Evolutionary conservation across 37 sponge, comb jelly and placozoan species (phyloP), one percentile per base, ranked within the genome.

Genomic region (Geodia barretti): DNA sequence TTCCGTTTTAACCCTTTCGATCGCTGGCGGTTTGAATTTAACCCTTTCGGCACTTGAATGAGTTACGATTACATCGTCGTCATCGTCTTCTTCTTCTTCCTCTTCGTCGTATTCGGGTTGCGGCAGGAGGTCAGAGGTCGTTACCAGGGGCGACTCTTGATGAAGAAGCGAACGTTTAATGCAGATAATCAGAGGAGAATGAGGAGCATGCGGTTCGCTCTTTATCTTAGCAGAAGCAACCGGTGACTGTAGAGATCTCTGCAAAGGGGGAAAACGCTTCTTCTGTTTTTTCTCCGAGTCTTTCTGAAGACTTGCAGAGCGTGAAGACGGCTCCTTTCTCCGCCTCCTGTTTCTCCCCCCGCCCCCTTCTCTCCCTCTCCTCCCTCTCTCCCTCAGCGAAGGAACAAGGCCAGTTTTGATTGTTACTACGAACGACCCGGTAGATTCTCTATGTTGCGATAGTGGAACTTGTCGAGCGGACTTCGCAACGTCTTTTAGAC

Each of bases 31-130:
- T 25, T 68, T 68, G 54, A 47, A 7, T 47, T 47, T 47, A 68
- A 68, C 68, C 68, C 4, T 25, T 29, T 68, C 68, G 34, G 68
- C 34, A 68, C 68, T 68, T 7, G 54, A 47, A 47, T 47, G 54
- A 14, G 54, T 47, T 14, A 47, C 54, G 54, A 47, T 47, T 14
- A 47, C 14, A 47, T 47, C 54, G 54, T 47, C 54, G 14, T 47
- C 54, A 14, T 47, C 54, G n/a, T n/a, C n/a, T n/a, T n/a, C n/a
- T n/a, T n/a, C n/a, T n/a, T n/a, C n/a, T n/a, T n/a, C n/a, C n/a
- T n/a, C n/a, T n/a, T n/a, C n/a, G 14, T 14, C 14, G 14, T 47
- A 47, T 14, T 47, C 11, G 14, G 14, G 7, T 7, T 14, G 11
- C 7, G 54, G 7, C 54, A 14, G 54, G 11, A 17, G 54, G 54